phyloP scores from a whole-genome alignment of 2,797 vertebrate species.

The Leptodactylus fallax region DNA sequence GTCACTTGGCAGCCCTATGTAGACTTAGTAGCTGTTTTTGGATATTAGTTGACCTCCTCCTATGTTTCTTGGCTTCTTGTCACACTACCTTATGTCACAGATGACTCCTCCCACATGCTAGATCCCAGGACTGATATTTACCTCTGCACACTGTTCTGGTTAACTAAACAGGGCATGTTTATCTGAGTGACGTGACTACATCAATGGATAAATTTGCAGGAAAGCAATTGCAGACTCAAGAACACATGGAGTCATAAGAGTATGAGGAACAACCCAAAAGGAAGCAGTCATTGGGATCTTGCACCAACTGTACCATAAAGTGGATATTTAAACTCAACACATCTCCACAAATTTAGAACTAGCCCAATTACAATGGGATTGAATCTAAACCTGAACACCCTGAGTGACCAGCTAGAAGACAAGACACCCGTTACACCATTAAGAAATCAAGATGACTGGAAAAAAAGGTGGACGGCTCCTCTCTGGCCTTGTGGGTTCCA shows the following conservation, averaged over 20 bases:
- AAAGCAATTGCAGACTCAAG: background rate
- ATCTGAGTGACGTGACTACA: background rate
- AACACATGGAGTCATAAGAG: background rate
- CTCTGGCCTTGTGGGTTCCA: constrained; percentile 84
- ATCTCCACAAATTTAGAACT: background rate
- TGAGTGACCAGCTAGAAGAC: background rate
- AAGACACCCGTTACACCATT: background rate
- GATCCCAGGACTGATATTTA: background rate
- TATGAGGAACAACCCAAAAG: background rate
- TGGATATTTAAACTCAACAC: background rate
- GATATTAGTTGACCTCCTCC: background rate
- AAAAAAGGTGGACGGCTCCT: constrained; percentile 87
- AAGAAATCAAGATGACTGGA: constrained; percentile 73
- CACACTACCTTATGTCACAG: background rate
- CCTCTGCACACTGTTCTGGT: background rate
- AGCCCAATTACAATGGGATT: background rate
- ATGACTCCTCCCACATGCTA: background rate
- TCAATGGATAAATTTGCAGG: background rate
- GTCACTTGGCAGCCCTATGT: background rate
- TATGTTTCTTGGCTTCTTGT: background rate
- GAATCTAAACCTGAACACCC: background rate
- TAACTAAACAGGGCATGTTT: background rate
- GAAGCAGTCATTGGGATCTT: background rate
- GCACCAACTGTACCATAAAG: background rate
- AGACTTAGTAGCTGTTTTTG: too few relatives aligned